Evolutionary conservation across 1,140 invertebrate species (phyloP).

Genomic region (Drosophila lacteicornis): DNA sequence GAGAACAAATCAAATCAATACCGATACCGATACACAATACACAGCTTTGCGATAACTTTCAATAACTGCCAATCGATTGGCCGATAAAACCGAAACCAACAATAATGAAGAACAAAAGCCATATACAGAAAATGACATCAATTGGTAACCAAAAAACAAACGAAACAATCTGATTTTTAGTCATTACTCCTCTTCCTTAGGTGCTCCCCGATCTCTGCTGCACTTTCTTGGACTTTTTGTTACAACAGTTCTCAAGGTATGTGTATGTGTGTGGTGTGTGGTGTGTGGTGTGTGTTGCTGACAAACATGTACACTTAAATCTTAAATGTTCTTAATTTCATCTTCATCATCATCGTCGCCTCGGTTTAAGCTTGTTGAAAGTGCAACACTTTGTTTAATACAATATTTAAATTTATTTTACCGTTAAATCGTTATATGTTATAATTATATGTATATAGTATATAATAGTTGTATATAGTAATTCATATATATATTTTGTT

Average conservation of each 20-base stretch:
- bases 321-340: conserved; percentile 40
- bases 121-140: conserved; percentile 77
- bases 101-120: conserved; percentile 56
- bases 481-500: conserved; percentile 50
- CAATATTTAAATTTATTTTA: conserved; percentile 83
- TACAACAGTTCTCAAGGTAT: conserved; percentile 36
- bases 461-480: conserved; percentile 79
- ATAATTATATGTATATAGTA: conserved; percentile 78
- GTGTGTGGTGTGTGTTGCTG: conserved; percentile 20
- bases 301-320: conserved; percentile 53
- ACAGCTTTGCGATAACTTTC: conserved; percentile 8
- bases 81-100: conserved; percentile 38
- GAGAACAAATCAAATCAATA: conserved; percentile 28
- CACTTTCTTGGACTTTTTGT: conserved; percentile 41
- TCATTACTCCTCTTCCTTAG: conserved; percentile 9
- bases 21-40: conserved; percentile 12
- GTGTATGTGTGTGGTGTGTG: conserved; percentile 17
- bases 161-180: conserved; percentile 41
- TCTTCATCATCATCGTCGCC: conserved; percentile 20
- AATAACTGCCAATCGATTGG: conserved; percentile 17
- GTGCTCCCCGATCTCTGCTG: conserved; percentile 37
- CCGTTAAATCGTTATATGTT: conserved; percentile 81
- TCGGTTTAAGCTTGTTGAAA: conserved; percentile 56
- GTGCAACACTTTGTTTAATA: conserved; percentile 80
- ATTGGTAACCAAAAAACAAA: conserved; percentile 48